Base-by-base conservation (phyloP, 2,888 invertebrate genomes). In the Ochropleura leucogaster region DNA sequence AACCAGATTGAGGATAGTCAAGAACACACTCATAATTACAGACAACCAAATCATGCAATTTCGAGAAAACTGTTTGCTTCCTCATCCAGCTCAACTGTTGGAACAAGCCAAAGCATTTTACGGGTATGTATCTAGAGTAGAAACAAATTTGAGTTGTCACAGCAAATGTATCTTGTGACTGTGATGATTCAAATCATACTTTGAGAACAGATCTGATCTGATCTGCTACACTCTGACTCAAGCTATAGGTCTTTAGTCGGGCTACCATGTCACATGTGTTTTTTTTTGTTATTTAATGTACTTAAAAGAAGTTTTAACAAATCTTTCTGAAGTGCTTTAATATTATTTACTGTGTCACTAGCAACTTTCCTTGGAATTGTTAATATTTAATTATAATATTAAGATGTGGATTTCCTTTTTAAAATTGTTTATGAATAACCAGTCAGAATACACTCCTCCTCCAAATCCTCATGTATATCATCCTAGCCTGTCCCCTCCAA, bases 51-150 rank as follows among this genome's bases (percentile, higher is more conserved):
- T 64, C 20, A 8, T 47, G 20, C 7, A 47, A 14, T 47, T 64
- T 47, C 63, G 14, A 63, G 63, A 63, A 63, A 9, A 46, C 46
- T 63, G 46, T 46, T 63, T 63, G 63, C 49, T 64, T 49, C 30
- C 49, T 49, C 30, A 64, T 59, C 63, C 47, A 64, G 63, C 63
- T 64, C 47, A 47, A 64, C 20, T 30, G 63, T 47, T 64, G 42
- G 60, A 60, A 64, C 63, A 46, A 64, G 47, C 47, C 63, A 64
- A 47, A 64, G 47, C 63, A 64, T 64, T 64, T 64, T 64, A 5
- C 63, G 5, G 47, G 63, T 64, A 20, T 47, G 47, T 64, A 3
- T 30, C 47, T 47, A n/a, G 47, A n/a, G n/a, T n/a, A n/a, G n/a
- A n/a, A n/a, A n/a, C n/a, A n/a, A n/a, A n/a, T n/a, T n/a, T n/a